These are phyloP conservation scores for Axis porcinus DNA, from an alignment of 2,113 vertebrate genomes.

Conservation along the genomic window DNA sequence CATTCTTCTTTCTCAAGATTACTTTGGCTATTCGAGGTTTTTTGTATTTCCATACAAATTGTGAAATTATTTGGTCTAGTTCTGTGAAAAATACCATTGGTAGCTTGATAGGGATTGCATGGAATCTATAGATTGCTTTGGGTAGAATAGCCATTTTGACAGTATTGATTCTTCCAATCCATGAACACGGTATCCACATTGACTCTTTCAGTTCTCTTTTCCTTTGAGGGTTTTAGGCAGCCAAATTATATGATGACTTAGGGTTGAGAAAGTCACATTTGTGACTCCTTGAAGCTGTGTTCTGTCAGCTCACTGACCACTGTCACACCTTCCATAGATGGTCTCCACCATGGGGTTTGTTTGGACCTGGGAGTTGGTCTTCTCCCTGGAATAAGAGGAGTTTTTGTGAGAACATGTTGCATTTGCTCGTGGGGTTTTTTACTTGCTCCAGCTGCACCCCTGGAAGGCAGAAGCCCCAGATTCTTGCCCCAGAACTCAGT, in stretches of 20 bases:
- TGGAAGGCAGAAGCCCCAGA: neutral
- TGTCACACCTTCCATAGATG: rapidly evolving
- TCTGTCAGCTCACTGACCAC: rapidly evolving
- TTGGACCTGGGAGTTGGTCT: neutral
- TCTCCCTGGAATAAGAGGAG: neutral
- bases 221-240: neutral
- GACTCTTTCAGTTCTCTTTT: neutral
- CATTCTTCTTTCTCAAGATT: no score
- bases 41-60: no score
- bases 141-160: no score
- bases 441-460: neutral
- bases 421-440: no score
- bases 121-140: no score
- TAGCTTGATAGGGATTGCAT: no score
- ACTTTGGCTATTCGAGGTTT: no score
- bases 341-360: neutral
- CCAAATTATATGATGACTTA: rapidly evolving
- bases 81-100: no score
- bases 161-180: no score
- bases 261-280: neutral
- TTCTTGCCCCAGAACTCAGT: neutral
- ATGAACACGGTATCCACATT: no score
- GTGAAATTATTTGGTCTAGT: no score
- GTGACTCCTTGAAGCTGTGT: neutral
- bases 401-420: neutral